Conservation (phyloP, 2,797 vertebrate genomes). For the Pseudochirops corinnae region DNA sequence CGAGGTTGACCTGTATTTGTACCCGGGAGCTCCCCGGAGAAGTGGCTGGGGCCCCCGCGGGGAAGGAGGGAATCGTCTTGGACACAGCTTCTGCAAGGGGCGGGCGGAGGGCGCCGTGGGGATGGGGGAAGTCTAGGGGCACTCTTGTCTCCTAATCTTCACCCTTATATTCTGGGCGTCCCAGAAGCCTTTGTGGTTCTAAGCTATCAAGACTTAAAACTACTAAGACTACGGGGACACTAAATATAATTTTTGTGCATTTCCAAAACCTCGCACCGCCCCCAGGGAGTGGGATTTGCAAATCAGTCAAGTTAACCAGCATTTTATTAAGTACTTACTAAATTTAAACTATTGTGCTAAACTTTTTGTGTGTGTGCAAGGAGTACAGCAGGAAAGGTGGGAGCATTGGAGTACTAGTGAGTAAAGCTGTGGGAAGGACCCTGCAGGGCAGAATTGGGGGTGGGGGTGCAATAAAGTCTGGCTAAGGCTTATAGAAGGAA, state of each 20-base stretch:
- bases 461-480: constrained; percentile 68
- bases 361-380: too few species aligned
- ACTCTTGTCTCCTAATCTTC: neutral
- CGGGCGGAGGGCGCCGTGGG: constrained; percentile 56
- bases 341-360: neutral
- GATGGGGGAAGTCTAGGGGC: constrained; percentile 32
- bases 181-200: neutral
- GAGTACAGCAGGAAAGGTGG: neutral
- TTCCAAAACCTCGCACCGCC: neutral
- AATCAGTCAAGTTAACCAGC: neutral
- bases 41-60: constrained; percentile 76
- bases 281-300: neutral
- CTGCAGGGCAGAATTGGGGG: neutral
- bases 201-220: neutral
- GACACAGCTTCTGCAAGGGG: neutral
- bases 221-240: neutral
- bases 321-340: neutral
- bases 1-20: constrained; percentile 55
- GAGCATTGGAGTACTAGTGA: neutral
- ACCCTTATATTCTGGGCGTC: neutral
- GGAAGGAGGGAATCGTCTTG: constrained; percentile 22
- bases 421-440: neutral
- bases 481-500: constrained; percentile 74
- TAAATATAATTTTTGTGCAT: neutral
- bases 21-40: constrained; percentile 31